Evolutionary conservation across 2,113 vertebrate species (phyloP).

Genomic region (Microcebus ravelobensis): DNA sequence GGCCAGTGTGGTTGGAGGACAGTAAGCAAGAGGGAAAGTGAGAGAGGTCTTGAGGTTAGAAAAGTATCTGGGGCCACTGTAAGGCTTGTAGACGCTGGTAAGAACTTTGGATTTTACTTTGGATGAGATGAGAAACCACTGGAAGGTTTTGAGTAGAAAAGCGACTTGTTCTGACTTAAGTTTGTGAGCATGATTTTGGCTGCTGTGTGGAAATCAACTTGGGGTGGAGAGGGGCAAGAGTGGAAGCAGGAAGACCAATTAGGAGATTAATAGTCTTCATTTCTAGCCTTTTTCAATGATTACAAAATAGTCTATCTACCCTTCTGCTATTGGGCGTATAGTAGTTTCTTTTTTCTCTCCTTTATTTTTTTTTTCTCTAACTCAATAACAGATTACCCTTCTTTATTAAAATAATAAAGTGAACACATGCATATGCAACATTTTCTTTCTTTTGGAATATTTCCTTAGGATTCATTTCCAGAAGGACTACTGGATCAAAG

Average conservation of each 20-base stretch:
- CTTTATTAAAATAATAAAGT: slow-evolving; percentile 6
- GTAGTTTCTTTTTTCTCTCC: neutral
- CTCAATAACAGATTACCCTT: no score
- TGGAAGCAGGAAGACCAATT: neutral
- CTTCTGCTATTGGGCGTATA: neutral
- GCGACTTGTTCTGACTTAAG: neutral
- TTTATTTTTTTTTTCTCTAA: no score
- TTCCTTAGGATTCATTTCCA: slow-evolving; percentile 59
- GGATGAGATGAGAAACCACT: neutral
- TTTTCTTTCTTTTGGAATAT: slow-evolving; percentile 34
- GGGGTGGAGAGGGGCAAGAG: neutral
- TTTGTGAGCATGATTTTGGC: slow-evolving; percentile 45
- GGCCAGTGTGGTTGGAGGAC: neutral
- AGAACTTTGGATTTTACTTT: slow-evolving; percentile 9
- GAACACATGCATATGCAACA: neutral
- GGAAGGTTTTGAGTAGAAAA: neutral
- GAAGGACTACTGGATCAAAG: neutral
- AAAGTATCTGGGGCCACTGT: neutral
- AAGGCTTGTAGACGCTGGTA: neutral
- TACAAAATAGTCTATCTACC: neutral
- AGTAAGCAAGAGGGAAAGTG: neutral
- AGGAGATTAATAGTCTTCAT: neutral
- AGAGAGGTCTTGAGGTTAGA: slow-evolving; percentile 24
- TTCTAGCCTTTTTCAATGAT: slow-evolving; percentile 30
- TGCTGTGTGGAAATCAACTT: slow-evolving; percentile 3